Base-by-base conservation (phyloP, 2,113 vertebrate genomes). In the Anser cygnoides region DNA sequence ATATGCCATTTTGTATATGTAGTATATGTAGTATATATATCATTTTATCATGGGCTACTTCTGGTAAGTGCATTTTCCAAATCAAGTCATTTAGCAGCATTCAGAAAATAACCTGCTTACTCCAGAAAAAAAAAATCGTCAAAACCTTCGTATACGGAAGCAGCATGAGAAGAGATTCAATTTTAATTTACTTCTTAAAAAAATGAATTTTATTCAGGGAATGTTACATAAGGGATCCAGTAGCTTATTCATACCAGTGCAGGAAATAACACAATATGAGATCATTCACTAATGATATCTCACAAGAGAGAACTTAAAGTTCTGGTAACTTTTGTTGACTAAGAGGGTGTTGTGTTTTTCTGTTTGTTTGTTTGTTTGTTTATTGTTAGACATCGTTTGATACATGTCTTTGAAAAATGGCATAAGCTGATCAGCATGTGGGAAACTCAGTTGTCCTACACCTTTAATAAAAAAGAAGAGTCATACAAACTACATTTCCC, bases 161-260 rank as follows among this genome's bases (percentile, higher is more conserved):
- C 3, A 71, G 2, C 4, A 63, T 15, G 8, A 26, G 9, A 72
- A 79, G 13, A 39, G 6, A 78, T 63, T 86, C 11, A 67, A 72
- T 93, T 92, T 61, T 65, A 54, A 57, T 87, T 78, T 63, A 84
- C 25, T 57, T 10, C 22, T 91, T 77, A 39, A 92, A 68, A 68
- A 81, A 80, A 62, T 23, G 75, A 29, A 6, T 80, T 87, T 52
- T 89, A 46, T 85, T 70, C 35, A 49, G 31, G 33, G 7, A 55
- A 43, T 66, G 1, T n/a, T 49, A 13, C 37, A 33, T 55, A 75
- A 49, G 33, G 57, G 23, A 67, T 29, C 5, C 5, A 63, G 25
- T 4, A 75, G 3, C 11, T 74, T 67, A 28, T 59, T 54, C 28
- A 39, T 33, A 13, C 1, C 22, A 14, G 11, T 25, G 3, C 16